Evolutionary conservation across 2,797 vertebrate genomes (phyloP).

Genomic region (Pelodytes ibericus): DNA sequence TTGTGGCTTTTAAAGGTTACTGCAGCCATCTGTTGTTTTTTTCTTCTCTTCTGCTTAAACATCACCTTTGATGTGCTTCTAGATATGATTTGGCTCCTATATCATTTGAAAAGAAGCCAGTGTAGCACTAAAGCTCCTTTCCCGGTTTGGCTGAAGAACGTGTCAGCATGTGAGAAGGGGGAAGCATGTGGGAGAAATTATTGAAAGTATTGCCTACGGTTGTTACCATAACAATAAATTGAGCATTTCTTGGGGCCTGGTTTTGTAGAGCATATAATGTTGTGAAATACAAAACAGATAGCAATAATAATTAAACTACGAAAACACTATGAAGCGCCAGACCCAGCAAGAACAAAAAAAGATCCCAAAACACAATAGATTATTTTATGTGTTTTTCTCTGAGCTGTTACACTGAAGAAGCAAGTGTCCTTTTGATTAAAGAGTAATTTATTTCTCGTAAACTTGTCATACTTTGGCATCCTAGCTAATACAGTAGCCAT

Average conservation of each 20-base stretch:
- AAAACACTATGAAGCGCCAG: background rate
- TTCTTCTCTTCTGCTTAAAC: too few species aligned
- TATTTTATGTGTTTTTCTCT: slow-evolving; percentile 15
- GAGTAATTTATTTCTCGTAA: slow-evolving; percentile 48
- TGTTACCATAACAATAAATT: background rate
- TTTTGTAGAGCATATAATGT: background rate
- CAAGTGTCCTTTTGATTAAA: slow-evolving; percentile 53
- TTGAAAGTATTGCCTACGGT: background rate
- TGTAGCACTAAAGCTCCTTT: background rate
- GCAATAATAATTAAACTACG: background rate
- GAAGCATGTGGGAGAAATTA: slow-evolving; percentile 6
- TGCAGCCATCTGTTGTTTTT: background rate
- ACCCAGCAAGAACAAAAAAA: background rate
- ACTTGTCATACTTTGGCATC: slow-evolving; percentile 51
- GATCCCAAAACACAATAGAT: background rate
- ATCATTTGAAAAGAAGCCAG: background rate
- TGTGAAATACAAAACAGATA: background rate
- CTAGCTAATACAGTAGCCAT: slow-evolving; percentile 47
- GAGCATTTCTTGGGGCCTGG: background rate
- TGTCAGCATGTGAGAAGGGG: background rate
- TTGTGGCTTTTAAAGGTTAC: background rate
- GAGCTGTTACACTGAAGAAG: slow-evolving; percentile 21
- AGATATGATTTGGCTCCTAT: background rate
- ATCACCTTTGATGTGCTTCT: too few species aligned
- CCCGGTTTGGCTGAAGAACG: background rate